Percentiles rank a stretch among this genome's conserved stretches.
phyloP scores from a whole-genome alignment of 1,140 invertebrate genomes.

The Listronotus bonariensis region DNA sequence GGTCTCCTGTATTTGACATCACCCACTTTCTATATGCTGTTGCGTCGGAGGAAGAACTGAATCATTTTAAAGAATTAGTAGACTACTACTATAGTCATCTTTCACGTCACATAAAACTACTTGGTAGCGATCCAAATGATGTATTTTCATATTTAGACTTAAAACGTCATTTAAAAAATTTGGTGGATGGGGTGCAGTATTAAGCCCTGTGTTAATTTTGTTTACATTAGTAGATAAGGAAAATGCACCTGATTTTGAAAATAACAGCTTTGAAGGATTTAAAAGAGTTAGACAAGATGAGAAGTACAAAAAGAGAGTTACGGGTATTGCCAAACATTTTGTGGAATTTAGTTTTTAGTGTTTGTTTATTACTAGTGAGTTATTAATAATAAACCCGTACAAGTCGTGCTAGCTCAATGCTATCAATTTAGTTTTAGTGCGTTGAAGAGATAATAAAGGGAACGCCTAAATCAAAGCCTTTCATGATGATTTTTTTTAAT shows the following conservation, averaged over 20 bases:
- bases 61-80: conserved; percentile 57
- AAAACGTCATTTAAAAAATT: conserved; percentile 52
- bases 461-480: too few species aligned
- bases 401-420: too few species aligned
- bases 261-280: conserved; percentile 10
- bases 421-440: too few species aligned
- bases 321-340: conserved; percentile 29
- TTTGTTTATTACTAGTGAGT: neutral
- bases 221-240: conserved; percentile 25
- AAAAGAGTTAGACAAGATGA: neutral
- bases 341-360: conserved; percentile 29
- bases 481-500: too few species aligned
- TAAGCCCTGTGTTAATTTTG: conserved; percentile 28
- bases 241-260: conserved; percentile 14
- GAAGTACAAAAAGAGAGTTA: conserved; percentile 21
- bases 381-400: too few species aligned
- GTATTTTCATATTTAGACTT: conserved; percentile 58
- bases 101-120: conserved; percentile 41
- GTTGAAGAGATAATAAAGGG: too few species aligned
- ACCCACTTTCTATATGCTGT: conserved; percentile 62
- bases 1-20: conserved; percentile 62
- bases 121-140: conserved; percentile 54
- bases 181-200: conserved; percentile 50
- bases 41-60: conserved; percentile 58
- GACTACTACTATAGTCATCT: conserved; percentile 62